A percentile compares a stretch with the other conserved stretches of the same genome.
These are phyloP conservation scores for Melanotaenia nigrans DNA, from an alignment of 2,797 vertebrate genomes.

Conservation along the genomic window DNA sequence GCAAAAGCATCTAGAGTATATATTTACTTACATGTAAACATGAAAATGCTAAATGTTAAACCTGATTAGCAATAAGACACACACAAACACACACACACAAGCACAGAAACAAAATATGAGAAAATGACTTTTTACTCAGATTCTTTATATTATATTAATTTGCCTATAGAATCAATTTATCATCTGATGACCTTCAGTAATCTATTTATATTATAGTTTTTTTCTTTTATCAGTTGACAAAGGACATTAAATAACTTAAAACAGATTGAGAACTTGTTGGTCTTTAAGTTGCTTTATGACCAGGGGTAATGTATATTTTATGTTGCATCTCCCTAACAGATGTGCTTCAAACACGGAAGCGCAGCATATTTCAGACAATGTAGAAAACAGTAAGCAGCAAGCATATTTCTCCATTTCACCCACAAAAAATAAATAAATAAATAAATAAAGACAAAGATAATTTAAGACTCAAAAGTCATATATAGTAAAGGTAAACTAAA, in stretches of 20 bases:
- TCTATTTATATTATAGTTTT: not conserved
- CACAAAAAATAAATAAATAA: not conserved
- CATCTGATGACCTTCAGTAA: not conserved
- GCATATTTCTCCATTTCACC: not conserved
- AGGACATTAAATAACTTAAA: not conserved
- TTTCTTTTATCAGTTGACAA: not conserved
- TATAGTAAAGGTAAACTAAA: not conserved
- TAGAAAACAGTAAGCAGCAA: not conserved
- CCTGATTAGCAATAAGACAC: constrained; percentile 1
- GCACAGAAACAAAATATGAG: not conserved
- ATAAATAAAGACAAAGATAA: no score
- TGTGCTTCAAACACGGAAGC: no score
- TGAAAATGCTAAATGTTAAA: not conserved
- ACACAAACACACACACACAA: not conserved
- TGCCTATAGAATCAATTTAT: not conserved
- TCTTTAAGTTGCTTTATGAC: not conserved
- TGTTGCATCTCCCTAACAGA: no score
- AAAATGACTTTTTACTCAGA: not conserved
- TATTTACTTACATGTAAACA: not conserved
- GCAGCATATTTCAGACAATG: not conserved
- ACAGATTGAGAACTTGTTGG: not conserved
- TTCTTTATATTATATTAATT: not conserved
- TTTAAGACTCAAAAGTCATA: no score
- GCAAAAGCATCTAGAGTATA: not conserved
- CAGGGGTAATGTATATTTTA: no score